Percentiles rank a stretch among this genome's conserved stretches.
These are phyloP conservation scores for Corvus cornix DNA, from an alignment of 2,113 vertebrate genomes.

Conservation along the genomic window DNA sequence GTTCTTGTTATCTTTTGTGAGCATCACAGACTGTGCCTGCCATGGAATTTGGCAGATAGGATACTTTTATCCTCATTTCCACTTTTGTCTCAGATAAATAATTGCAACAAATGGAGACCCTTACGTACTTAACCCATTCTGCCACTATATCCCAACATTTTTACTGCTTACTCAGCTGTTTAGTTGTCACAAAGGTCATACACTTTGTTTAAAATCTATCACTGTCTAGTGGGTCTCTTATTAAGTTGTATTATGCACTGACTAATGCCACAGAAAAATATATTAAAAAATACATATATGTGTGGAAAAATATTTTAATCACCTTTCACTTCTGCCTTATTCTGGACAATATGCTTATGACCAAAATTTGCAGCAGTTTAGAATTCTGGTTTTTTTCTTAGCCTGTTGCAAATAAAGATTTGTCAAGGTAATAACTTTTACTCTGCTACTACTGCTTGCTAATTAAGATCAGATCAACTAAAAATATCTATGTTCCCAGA, in stretches of 20 bases:
- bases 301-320: not conserved
- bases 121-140: not conserved
- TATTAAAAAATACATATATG: not conserved
- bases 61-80: not conserved
- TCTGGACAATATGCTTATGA: not conserved
- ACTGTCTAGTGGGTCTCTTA: not conserved
- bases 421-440: not conserved
- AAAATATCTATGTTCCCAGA: not conserved
- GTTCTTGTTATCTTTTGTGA: not conserved
- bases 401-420: not conserved
- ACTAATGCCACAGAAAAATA: not conserved
- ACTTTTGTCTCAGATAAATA: not conserved
- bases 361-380: not conserved
- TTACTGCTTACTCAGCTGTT: not conserved
- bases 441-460: not conserved
- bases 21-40: not conserved
- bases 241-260: not conserved
- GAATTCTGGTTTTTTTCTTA: not conserved
- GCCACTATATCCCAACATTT: not conserved
- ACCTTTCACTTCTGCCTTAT: not conserved
- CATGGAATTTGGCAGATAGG: not conserved
- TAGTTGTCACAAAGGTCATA: not conserved
- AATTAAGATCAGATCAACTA: not conserved
- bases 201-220: not conserved
- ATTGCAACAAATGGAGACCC: not conserved